Base-by-base conservation (phyloP, 1,140 invertebrate species). In the Drosophila ogumai region DNA sequence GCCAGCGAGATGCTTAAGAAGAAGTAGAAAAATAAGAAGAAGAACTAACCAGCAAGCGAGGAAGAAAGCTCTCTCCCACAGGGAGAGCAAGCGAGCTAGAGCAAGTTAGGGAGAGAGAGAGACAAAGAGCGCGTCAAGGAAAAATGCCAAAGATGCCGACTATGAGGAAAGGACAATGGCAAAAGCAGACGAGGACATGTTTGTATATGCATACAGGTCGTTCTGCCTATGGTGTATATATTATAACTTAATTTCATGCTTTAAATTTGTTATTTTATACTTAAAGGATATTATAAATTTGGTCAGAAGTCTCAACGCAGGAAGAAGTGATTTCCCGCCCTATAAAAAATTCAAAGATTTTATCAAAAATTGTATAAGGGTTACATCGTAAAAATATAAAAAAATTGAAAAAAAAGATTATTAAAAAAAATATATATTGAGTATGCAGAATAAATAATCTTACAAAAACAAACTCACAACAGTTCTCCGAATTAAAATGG, bases 71-170 rank as follows among this genome's bases (percentile, higher is more conserved):
- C 25, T 50, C 28, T 50, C 47, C 22, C 22, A 10, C n/a, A 69
- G 40, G 19, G 31, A 44, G 34, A 63, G 65, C n/a, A 4, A 28
- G 31, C 6, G 17, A 32, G 52, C 34, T 13, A 49, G 22, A 44
- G 47, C 34, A 25, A 55, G 52, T 58, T 19, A n/a, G 17, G 32
- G 32, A 36, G 28, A n/a, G 32, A 36, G 28, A n/a, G 28, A 25
- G 40, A 28, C 31, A 60, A 32, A 56, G 63, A 43, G 75, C 64
- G 69, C 67, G 69, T 50, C 54, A 75, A 87, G 78, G 82, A 82
- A 75, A 86, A 85, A 82, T 78, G 74, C 64, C 57, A 85, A 86
- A 84, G 65, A 79, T 75, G 64, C 50, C 71, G 66, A 75, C 76
- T 69, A 65, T 54, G 77, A 47, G 57, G 60, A 47, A 79, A 77